Conservation (phyloP, 2,113 vertebrate genomes). For the Geococcyx californianus region DNA sequence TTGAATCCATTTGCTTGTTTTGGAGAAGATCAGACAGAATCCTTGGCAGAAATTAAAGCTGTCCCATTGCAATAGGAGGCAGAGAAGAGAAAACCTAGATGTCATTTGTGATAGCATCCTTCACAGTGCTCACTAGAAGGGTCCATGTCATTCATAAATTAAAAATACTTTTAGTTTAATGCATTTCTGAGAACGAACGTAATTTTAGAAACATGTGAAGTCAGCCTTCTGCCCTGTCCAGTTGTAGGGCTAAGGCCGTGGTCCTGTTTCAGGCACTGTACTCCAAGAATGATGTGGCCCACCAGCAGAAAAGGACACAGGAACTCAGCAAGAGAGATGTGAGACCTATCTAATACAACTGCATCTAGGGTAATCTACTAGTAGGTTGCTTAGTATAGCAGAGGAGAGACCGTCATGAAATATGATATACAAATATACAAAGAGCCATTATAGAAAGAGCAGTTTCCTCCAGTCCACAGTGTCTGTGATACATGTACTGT, state of each 20-base stretch:
- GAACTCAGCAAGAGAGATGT: not conserved
- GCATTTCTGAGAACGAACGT: not conserved
- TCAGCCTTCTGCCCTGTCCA: not conserved
- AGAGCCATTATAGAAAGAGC: not conserved
- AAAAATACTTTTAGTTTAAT: not conserved
- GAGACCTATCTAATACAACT: not conserved
- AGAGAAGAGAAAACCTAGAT: not conserved
- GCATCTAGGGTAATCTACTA: not conserved
- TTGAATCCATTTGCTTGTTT: not conserved
- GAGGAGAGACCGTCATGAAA: not conserved
- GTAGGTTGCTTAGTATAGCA: not conserved
- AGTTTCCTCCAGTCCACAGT: not conserved
- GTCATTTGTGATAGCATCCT: not conserved
- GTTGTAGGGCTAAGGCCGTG: not conserved
- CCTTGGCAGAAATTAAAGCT: not conserved
- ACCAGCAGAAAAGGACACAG: not conserved
- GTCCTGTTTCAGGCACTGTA: not conserved
- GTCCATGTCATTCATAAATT: not conserved
- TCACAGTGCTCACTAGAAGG: not conserved
- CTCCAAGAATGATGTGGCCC: not conserved
- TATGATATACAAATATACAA: not conserved
- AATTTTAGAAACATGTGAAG: not conserved
- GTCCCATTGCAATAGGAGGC: not conserved
- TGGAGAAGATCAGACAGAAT: not conserved
- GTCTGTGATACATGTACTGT: not conserved